Percentiles rank a stretch among this genome's conserved stretches.
Evolutionary conservation across 1,140 invertebrate species (phyloP).

Genomic region (Acyrthosiphon pisum): DNA sequence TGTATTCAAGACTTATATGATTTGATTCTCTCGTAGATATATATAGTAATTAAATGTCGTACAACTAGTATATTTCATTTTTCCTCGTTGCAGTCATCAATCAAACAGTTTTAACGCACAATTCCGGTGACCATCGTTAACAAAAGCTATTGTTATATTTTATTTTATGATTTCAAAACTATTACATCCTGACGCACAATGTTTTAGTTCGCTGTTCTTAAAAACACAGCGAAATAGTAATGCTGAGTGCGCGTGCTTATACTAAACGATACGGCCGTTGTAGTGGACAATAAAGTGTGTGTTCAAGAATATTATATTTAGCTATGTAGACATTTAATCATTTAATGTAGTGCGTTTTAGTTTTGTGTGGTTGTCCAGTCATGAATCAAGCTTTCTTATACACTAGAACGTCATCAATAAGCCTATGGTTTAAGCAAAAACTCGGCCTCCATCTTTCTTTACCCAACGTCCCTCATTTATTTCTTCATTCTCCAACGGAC

Average conservation of each 20-base stretch:
- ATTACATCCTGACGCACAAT: not conserved
- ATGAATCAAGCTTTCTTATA: conserved; percentile 54
- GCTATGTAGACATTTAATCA: not conserved
- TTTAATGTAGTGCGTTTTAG: not conserved
- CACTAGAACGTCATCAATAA: conserved; percentile 36
- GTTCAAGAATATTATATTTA: not conserved
- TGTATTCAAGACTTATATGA: not conserved
- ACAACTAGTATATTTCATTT: not conserved
- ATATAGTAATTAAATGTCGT: conserved; percentile 11
- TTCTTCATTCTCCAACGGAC: not conserved
- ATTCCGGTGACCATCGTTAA: not conserved
- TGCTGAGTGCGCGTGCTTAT: not conserved
- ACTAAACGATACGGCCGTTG: not conserved
- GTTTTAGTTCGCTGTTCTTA: conserved; percentile 8
- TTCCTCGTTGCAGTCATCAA: not conserved
- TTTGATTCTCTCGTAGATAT: not conserved
- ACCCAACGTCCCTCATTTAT: not conserved
- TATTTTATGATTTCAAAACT: not conserved
- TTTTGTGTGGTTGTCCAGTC: not conserved
- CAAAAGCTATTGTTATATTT: conserved; percentile 1
- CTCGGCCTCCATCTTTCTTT: not conserved
- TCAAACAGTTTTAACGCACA: not conserved
- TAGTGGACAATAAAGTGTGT: not conserved
- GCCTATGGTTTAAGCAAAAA: conserved; percentile 47
- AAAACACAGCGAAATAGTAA: not conserved